These are phyloP conservation scores for Caenorhabditis macrosperma DNA, from an alignment of 2,888 invertebrate species.

Conservation along the genomic window DNA sequence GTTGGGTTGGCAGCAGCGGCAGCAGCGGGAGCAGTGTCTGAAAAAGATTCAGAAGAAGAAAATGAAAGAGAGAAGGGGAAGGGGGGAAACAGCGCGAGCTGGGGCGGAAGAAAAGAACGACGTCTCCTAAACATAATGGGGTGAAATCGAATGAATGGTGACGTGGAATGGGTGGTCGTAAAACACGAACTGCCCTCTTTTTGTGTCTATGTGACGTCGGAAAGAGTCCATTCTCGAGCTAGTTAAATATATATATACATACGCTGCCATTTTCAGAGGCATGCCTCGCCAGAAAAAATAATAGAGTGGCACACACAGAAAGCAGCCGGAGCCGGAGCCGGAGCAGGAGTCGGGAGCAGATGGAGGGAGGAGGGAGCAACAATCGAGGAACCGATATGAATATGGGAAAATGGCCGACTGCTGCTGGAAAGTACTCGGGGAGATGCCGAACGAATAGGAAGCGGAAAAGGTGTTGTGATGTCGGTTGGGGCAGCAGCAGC, in stretches of 20 bases:
- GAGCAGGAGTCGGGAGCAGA: too few relatives aligned
- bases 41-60: conserved; percentile 34
- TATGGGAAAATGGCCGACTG: conserved; percentile 28
- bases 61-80: conserved; percentile 24
- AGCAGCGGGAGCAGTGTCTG: neutral
- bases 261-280: neutral
- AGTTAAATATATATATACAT: too few relatives aligned
- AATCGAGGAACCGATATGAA: conserved; percentile 18
- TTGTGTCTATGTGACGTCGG: neutral
- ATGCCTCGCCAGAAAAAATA: neutral
- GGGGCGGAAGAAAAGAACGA: neutral
- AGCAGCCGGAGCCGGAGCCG: neutral
- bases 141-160: conserved; percentile 46
- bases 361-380: neutral
- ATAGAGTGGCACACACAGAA: neutral
- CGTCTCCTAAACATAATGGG: conserved; percentile 27
- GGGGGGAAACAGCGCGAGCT: conserved; percentile 21
- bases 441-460: neutral
- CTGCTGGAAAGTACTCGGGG: neutral
- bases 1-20: neutral
- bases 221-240: neutral
- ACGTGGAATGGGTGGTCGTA: conserved; percentile 29
- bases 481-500: too few relatives aligned
- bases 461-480: conserved; percentile 7
- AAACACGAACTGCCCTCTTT: conserved; percentile 1